Evolutionary conservation across 2,113 vertebrate species (phyloP).

Genomic region (Rousettus leschenaultii): DNA sequence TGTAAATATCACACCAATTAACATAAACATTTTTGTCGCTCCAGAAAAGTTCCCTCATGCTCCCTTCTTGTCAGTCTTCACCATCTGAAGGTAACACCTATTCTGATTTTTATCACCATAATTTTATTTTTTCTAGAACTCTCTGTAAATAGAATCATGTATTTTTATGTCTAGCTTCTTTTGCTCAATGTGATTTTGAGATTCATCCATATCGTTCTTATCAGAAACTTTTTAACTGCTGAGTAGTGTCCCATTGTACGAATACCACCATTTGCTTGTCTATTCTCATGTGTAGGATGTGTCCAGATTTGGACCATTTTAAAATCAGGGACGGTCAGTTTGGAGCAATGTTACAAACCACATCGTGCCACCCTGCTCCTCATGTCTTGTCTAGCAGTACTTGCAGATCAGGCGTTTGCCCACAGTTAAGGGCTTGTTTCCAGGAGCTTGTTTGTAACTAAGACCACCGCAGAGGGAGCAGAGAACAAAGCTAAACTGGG

Average conservation of each 20-base stretch:
- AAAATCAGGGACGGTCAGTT: neutral
- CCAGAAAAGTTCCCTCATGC: neutral
- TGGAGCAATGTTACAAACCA: neutral
- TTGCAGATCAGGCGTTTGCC: neutral
- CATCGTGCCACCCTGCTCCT: neutral
- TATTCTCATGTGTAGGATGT: neutral
- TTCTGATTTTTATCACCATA: neutral
- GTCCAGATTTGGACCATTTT: neutral
- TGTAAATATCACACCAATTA: neutral
- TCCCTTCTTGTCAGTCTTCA: neutral
- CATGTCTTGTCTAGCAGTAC: neutral
- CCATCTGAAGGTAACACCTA: neutral
- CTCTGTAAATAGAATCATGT: neutral
- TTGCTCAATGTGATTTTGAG: conserved; percentile 33
- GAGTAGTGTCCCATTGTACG: neutral
- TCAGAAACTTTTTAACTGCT: conserved; percentile 23
- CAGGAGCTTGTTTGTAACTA: conserved; percentile 5
- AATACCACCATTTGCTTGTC: neutral
- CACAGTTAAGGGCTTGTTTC: conserved; percentile 5
- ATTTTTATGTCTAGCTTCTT: neutral
- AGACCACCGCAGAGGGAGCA: conserved; percentile 29
- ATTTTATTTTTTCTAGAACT: conserved; percentile 20
- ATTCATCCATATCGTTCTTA: neutral
- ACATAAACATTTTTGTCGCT: neutral
- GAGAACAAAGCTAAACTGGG: conserved; percentile 15